These are phyloP conservation scores for Nebria brevicollis DNA, from an alignment of 2,888 invertebrate genomes.

Conservation along the genomic window DNA sequence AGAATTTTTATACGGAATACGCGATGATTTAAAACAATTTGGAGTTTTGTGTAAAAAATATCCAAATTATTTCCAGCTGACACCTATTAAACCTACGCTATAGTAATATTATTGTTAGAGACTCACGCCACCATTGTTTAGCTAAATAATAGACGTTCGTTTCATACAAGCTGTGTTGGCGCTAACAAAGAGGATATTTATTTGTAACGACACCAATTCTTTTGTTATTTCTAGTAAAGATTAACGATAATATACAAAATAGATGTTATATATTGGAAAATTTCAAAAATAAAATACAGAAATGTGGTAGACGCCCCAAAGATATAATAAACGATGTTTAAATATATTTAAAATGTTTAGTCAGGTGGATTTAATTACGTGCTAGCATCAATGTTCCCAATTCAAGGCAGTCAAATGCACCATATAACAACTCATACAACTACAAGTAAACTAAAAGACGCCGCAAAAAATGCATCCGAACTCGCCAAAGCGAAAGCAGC, in stretches of 20 bases:
- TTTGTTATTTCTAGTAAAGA: no score
- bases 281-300: background rate
- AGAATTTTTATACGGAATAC: no score
- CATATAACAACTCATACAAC: slow-evolving; percentile 57
- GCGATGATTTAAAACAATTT: no score
- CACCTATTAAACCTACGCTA: no score
- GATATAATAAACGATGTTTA: background rate
- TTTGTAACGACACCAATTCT: no score
- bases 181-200: no score
- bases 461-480: slow-evolving; percentile 83
- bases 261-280: background rate
- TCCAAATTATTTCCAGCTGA: no score
- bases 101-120: no score
- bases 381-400: slow-evolving; percentile 77
- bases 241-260: background rate
- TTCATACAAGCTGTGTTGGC: no score
- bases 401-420: slow-evolving; percentile 58
- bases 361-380: slow-evolving; percentile 86
- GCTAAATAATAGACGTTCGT: no score
- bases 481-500: slow-evolving; percentile 74
- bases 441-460: slow-evolving; percentile 74
- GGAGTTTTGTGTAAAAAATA: no score
- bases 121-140: no score
- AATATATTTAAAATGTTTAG: slow-evolving; percentile 56
- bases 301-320: background rate